Evolutionary conservation across 2,888 invertebrate genomes (phyloP), one percentile per base, ranked within the genome.

Genomic region (Spisula solida): DNA sequence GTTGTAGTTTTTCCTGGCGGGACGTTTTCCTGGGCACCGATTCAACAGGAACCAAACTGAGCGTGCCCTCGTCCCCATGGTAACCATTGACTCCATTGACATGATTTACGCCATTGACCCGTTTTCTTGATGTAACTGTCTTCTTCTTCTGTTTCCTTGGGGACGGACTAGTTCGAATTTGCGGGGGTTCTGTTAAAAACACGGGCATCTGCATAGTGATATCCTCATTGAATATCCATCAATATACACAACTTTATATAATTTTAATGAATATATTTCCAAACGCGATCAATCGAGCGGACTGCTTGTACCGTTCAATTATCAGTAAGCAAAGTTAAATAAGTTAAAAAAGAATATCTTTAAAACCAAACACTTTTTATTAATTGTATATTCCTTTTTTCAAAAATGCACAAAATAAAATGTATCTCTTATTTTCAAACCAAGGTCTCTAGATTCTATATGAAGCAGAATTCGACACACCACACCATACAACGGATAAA

Each of bases 111-210:
- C 12, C 18, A 18, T 75, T 75, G 16, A 34, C 16, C 34, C 34
- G 75, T 75, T 34, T 75, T 25, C 85, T 81, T 81, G 41, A 56
- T 41, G 79, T 70, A n/a, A 48, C 31, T 25, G 85, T 80, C 31
- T 60, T 81, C 25, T 87, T 88, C 75, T 91, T 89, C 34, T 88
- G 87, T 86, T 87, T 87, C 85, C 89, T 89, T 60, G 86, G 89
- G 48, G 86, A 87, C 31, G 88, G 85, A 48, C 75, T 88, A 10
- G 79, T 34, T 18, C 83, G 88, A n/a, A 89, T 83, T 51, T 92
- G 92, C 6, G 92, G 92, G 12, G 92, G 92, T 60, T 92, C 92
- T 29, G 92, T 92, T 41, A 92, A 81, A 88, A 92, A 92, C 20
- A 92, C 92, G 10, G 92, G 89, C 78, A 81, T 90, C 86, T 92